Evolutionary conservation across 2,888 invertebrate species (phyloP), one percentile per base, ranked within the genome.

Genomic region (Synergus umbraculus): DNA sequence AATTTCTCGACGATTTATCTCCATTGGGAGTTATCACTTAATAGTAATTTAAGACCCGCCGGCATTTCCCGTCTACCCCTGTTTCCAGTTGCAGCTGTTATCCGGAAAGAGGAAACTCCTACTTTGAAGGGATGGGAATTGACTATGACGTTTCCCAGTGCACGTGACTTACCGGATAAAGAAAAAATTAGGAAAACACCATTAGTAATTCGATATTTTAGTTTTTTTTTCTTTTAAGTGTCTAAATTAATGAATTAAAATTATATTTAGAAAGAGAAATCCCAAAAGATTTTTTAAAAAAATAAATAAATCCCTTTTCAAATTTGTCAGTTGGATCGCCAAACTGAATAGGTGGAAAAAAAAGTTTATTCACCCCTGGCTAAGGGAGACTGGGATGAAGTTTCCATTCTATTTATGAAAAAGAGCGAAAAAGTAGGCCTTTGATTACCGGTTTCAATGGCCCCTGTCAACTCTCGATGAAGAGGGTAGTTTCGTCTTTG

Each of bases 381-480:
- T 37, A 41, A 29, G 22, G 29, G 37, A 13, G 69, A 54, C 54
- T n/a, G 8, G 67, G 46, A 29, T 46, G 44, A 12, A 73, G 54
- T 73, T 37, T 73, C 37, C 54, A 37, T 73, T 73, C 54, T 54
- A 73, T 37, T 73, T 69, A 49, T 2, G 22, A 44, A 15, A 49
- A 46, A 13, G 22, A 37, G 54, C 54, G 54, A 54, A 73, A 73
- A 73, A 54, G 73, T 54, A n/a, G 73, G 37, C 13, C 73, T 73
- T 54, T 73, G 49, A 73, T 73, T 73, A 73, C 54, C 37, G 54
- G 73, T 73, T 73, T 73, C n/a, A 73, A 73, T 10, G 37, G 54
- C 37, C 54, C 4, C 15, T 73, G 54, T 73, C 73, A 73, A 73
- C 54, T 13, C 49, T 29, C 15, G 0, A 69, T 41, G 43, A 15